These are phyloP conservation scores for Clostera curtula DNA, from an alignment of 2,888 invertebrate species.

Conservation along the genomic window DNA sequence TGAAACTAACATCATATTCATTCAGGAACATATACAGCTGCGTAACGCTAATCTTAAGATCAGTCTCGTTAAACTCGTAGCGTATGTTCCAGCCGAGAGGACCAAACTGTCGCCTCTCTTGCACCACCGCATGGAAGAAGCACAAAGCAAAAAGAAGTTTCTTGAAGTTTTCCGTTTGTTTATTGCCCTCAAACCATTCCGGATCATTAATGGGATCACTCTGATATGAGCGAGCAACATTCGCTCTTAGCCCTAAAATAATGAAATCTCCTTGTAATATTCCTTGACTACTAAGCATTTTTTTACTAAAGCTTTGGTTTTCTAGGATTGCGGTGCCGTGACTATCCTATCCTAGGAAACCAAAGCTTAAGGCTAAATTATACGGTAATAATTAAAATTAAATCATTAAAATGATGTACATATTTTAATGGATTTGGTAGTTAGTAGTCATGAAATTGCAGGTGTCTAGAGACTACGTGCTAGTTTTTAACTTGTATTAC, in stretches of 20 bases:
- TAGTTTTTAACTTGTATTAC: too few species aligned
- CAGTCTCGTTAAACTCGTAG: conserved; percentile 97
- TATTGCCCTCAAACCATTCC: conserved; percentile 92
- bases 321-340: too few species aligned
- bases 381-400: too few species aligned
- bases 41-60: conserved; percentile 89
- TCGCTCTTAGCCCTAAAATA: conserved; percentile 81
- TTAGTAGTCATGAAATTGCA: too few species aligned
- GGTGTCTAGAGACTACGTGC: too few species aligned
- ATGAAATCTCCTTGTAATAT: too few species aligned
- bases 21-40: conserved; percentile 92
- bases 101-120: conserved; percentile 93
- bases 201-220: conserved; percentile 91
- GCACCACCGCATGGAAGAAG: conserved; percentile 95
- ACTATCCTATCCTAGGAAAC: too few species aligned
- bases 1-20: conserved; percentile 79
- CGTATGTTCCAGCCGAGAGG: conserved; percentile 96
- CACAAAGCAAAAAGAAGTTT: conserved; percentile 90
- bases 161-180: conserved; percentile 85
- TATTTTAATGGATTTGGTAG: too few species aligned
- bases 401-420: too few species aligned
- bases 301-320: too few species aligned
- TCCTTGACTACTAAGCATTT: too few species aligned
- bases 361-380: too few species aligned
- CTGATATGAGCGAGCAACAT: conserved; percentile 86